Evolutionary conservation across 1,140 invertebrate species (phyloP).

Genomic region (Microplitis mediator): DNA sequence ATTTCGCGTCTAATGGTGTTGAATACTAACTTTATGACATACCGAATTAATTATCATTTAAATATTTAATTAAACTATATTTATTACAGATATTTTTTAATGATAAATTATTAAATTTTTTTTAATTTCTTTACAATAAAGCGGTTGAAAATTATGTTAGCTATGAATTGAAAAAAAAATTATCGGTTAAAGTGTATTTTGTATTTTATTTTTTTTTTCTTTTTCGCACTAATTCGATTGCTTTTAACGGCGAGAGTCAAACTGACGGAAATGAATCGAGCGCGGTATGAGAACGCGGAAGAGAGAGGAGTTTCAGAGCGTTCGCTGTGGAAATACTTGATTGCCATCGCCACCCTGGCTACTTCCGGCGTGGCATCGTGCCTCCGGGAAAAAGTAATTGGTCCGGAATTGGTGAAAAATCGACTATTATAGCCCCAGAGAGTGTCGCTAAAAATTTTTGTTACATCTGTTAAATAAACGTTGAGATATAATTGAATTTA

Average conservation of each 20-base stretch:
- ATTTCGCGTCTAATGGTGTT: background rate
- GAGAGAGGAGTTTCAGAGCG: background rate
- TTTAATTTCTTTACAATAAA: no score
- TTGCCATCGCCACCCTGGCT: conserved; percentile 2
- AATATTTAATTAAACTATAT: no score
- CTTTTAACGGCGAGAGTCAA: conserved; percentile 26
- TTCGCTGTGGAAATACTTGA: conserved; percentile 3
- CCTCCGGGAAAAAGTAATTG: conserved; percentile 28
- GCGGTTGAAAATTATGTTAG: no score
- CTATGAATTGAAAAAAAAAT: background rate
- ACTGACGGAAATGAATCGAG: conserved; percentile 47
- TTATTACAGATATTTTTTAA: no score
- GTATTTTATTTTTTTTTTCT: background rate
- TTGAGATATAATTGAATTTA: background rate
- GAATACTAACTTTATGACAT: no score
- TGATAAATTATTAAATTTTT: no score
- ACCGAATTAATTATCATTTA: no score
- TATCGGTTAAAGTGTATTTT: background rate
- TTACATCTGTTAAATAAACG: background rate
- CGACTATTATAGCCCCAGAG: conserved; percentile 3
- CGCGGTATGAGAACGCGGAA: background rate
- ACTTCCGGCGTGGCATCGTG: background rate
- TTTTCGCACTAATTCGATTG: background rate
- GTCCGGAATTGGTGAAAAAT: conserved; percentile 47
- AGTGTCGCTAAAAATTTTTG: conserved; percentile 1